Percentiles rank a stretch among this genome's conserved stretches.
Conservation (phyloP, 2,113 vertebrate genomes). For the Cercopithecus mona region DNA sequence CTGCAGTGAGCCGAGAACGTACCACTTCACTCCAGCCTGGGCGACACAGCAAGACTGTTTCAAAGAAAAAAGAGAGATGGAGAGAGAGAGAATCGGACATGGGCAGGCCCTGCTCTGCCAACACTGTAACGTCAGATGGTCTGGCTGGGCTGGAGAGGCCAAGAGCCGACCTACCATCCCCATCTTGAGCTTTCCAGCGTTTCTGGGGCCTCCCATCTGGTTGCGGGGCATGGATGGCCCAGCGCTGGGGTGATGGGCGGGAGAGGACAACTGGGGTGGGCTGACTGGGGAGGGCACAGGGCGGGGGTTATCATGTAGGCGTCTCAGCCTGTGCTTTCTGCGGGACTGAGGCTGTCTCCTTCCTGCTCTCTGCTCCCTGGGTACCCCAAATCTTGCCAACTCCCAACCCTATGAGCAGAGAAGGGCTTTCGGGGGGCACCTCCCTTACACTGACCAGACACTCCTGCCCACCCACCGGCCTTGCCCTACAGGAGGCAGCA, state of each 20-base stretch:
- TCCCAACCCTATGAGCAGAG: background rate
- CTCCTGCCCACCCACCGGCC: background rate
- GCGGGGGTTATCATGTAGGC: background rate
- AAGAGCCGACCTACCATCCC: background rate
- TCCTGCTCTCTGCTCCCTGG: background rate
- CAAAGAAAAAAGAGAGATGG: too few relatives aligned
- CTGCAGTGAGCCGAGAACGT: too few relatives aligned
- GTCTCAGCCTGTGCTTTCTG: background rate
- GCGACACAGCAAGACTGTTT: too few relatives aligned
- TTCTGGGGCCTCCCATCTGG: background rate
- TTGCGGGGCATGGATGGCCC: background rate
- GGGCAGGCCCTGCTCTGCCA: background rate
- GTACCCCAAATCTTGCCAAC: background rate
- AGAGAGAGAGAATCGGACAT: background rate
- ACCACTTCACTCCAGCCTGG: too few relatives aligned
- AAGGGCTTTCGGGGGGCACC: background rate
- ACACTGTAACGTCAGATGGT: background rate
- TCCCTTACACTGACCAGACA: background rate
- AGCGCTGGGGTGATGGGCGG: background rate
- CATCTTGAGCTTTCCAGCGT: background rate
- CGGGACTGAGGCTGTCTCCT: background rate
- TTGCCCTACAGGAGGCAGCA: background rate
- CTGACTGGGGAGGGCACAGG: accelerated
- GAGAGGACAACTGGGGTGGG: background rate
- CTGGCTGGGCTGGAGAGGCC: background rate